Evolutionary conservation across 2,797 vertebrate genomes (phyloP), one percentile per base, ranked within the genome.

Genomic region (Gymnodraco acuticeps): DNA sequence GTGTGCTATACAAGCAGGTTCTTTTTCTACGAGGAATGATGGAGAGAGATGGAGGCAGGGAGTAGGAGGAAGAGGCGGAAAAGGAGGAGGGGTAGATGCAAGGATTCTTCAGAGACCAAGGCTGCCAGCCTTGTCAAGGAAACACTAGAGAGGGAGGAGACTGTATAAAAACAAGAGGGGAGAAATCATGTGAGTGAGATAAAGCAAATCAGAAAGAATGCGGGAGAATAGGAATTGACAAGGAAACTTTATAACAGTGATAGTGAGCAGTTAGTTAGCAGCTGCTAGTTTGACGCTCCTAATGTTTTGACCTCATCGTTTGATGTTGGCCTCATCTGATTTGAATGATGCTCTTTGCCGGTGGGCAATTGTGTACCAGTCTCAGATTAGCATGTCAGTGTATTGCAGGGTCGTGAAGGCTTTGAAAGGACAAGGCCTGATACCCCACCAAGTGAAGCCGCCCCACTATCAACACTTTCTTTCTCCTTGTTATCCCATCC

Each of bases 271-370:
- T 70, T 55, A 38, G 33, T 70, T 55, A 38, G 33, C 33, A 9
- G 33, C 38, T 38, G 33, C 8, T 38, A 38, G 33, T 38, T 38
- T 58, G 50, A 69, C 8, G 17, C 31, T n/a, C 43, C 33, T 62
- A 38, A 74, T 78, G 41, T 77, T 73, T 85, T 54, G 61, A 75
- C 79, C 75, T 68, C 53, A 14, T 33, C 33, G 5, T 84, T 82
- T 88, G 76, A 86, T 79, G 59, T 69, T n/a, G 27, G 41, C 64
- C 50, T 83, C 70, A 77, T 81, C 82, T 73, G 70, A 70, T 81
- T 84, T 87, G 83, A 90, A 91, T 81, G 78, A 82, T 60, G 80
- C 67, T 73, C 14, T n/a, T n/a, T n/a, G n/a, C n/a, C n/a, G n/a
- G n/a, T n/a, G n/a, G n/a, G n/a, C n/a, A n/a, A n/a, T n/a, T n/a